Conservation (phyloP, 2,888 invertebrate genomes). For the Polyploca ridens region DNA sequence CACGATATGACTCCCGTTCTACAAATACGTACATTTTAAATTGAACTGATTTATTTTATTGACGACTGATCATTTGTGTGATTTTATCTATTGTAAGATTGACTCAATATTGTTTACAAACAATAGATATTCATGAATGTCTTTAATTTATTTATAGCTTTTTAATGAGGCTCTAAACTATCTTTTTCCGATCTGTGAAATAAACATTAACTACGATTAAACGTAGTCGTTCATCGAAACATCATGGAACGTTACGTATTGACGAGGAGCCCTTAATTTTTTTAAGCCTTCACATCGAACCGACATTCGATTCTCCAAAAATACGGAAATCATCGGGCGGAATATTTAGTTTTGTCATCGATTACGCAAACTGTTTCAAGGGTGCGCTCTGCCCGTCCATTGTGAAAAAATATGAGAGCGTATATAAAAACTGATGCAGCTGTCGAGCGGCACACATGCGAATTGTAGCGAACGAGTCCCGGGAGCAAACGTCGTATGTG, state of each 20-base stretch:
- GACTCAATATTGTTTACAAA: slow-evolving; percentile 6
- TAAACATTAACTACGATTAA: background rate
- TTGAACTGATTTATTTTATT: slow-evolving; percentile 51
- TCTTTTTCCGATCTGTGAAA: background rate
- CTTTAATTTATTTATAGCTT: slow-evolving; percentile 6
- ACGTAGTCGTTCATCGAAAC: background rate
- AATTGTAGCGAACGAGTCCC: slow-evolving; percentile 66
- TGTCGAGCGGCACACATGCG: slow-evolving; percentile 82
- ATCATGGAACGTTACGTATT: background rate
- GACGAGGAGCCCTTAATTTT: background rate
- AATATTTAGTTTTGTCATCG: slow-evolving; percentile 85
- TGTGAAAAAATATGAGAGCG: slow-evolving; percentile 83
- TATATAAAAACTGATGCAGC: slow-evolving; percentile 83
- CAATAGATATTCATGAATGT: slow-evolving; percentile 3
- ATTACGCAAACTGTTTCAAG: slow-evolving; percentile 85
- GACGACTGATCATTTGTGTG: slow-evolving; percentile 39
- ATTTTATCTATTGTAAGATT: slow-evolving; percentile 11
- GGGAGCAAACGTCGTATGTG: slow-evolving; percentile 59
- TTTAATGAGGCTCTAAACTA: background rate
- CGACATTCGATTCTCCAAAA: slow-evolving; percentile 68
- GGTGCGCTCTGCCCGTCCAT: slow-evolving; percentile 76
- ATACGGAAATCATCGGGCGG: slow-evolving; percentile 84
- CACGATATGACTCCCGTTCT: slow-evolving; percentile 50
- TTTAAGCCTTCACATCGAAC: slow-evolving; percentile 25
- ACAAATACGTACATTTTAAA: slow-evolving; percentile 42